Evolutionary conservation across 2,797 vertebrate genomes (phyloP).

Genomic region (Neoniphon sammara): DNA sequence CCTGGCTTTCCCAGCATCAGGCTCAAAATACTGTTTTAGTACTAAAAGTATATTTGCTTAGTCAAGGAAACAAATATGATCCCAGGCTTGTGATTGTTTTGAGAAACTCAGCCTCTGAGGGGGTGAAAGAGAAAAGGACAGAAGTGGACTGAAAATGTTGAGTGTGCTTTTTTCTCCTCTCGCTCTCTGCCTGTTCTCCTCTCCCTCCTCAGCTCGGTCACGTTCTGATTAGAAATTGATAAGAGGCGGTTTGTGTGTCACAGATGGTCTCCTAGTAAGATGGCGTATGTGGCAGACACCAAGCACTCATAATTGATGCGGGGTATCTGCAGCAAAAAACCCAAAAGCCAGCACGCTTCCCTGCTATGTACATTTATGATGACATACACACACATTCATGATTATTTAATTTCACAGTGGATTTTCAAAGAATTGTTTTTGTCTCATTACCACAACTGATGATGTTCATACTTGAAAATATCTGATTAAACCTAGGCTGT

Average conservation of each 20-base stretch:
- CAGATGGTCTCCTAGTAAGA: conserved; percentile 54
- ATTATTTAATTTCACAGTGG: background rate
- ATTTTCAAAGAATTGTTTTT: background rate
- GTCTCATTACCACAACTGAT: background rate
- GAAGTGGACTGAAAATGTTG: too few species aligned
- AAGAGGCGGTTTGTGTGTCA: conserved; percentile 34
- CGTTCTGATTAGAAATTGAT: conserved; percentile 59
- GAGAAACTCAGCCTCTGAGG: background rate
- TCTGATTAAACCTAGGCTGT: background rate
- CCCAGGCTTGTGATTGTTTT: background rate
- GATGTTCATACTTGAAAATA: background rate
- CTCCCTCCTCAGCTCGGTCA: conserved; percentile 17
- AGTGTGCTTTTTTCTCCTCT: background rate
- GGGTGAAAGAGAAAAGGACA: background rate
- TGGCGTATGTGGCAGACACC: conserved; percentile 13
- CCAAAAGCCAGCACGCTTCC: background rate
- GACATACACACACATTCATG: background rate
- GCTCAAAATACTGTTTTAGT: background rate
- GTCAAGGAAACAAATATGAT: background rate
- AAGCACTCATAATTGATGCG: conserved; percentile 49
- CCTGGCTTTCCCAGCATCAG: background rate
- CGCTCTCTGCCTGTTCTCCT: background rate
- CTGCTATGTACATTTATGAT: background rate
- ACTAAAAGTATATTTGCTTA: background rate
- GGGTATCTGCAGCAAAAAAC: conserved; percentile 6